These are phyloP conservation scores for Amaurobius ferox DNA, from an alignment of 2,888 invertebrate genomes.

Conservation along the genomic window DNA sequence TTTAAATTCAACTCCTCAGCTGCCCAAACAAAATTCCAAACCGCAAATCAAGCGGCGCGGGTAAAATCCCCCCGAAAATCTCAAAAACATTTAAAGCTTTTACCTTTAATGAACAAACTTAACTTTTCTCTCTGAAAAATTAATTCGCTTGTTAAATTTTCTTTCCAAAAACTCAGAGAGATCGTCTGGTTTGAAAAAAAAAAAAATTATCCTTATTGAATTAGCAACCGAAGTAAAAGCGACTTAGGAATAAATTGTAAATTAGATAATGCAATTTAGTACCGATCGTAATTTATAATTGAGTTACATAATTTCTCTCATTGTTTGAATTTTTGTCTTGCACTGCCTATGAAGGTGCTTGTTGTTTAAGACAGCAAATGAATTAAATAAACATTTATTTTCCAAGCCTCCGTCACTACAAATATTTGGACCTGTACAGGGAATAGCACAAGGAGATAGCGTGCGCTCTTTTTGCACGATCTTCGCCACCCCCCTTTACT, in stretches of 20 bases:
- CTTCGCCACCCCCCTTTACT: constrained; percentile 9
- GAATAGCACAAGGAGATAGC: constrained; percentile 11
- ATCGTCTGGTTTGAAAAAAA: constrained; percentile 15
- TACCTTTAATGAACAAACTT: constrained; percentile 66
- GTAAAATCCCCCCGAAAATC: constrained; percentile 24
- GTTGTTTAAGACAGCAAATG: constrained; percentile 70
- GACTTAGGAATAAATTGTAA: constrained; percentile 68
- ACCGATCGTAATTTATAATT: constrained; percentile 72
- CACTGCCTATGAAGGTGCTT: constrained; percentile 53
- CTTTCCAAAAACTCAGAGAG: constrained; percentile 30
- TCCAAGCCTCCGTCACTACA: constrained; percentile 63
- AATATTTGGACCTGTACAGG: constrained; percentile 60
- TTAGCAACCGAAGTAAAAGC: constrained; percentile 45
- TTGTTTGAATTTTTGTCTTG: constrained; percentile 69
- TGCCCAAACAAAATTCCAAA: constrained; percentile 11
- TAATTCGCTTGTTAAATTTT: constrained; percentile 71
- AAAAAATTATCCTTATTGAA: constrained; percentile 46
- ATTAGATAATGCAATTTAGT: constrained; percentile 71
- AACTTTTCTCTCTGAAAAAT: constrained; percentile 59
- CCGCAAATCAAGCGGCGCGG: constrained; percentile 16
- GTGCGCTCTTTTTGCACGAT: constrained; percentile 65
- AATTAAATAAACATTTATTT: constrained; percentile 72
- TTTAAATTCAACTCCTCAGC: constrained; percentile 14
- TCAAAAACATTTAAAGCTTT: constrained; percentile 61
- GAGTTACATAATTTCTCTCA: constrained; percentile 69